phyloP scores from a whole-genome alignment of 2,888 invertebrate genomes.

The Platycheirus albimanus region DNA sequence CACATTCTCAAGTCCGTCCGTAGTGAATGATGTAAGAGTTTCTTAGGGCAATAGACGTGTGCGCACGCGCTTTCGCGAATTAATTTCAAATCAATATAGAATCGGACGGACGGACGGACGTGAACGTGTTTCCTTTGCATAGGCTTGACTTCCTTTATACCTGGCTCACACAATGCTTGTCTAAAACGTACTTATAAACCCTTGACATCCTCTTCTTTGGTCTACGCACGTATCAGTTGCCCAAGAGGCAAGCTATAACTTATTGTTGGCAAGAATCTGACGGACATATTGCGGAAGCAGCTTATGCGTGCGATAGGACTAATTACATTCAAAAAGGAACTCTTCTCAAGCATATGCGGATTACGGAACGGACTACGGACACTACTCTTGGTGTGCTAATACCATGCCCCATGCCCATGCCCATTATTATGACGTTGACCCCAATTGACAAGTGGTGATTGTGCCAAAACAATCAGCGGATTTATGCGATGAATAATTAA shows the following conservation, averaged over 20 bases:
- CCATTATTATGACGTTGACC: slow-evolving; percentile 70
- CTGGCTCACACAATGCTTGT: background rate
- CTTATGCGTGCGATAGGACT: slow-evolving; percentile 64
- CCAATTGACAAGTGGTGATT: slow-evolving; percentile 54
- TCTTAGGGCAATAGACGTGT: slow-evolving; percentile 48
- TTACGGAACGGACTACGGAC: background rate
- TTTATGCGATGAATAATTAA: slow-evolving; percentile 63
- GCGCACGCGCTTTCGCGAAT: slow-evolving; percentile 64
- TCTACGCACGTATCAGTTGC: slow-evolving; percentile 1
- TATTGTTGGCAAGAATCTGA: slow-evolving; percentile 37
- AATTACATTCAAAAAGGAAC: slow-evolving; percentile 59
- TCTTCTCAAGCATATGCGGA: slow-evolving; percentile 35
- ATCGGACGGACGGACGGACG: background rate
- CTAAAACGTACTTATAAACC: slow-evolving; percentile 11
- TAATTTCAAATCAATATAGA: slow-evolving; percentile 60
- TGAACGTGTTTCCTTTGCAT: slow-evolving; percentile 56
- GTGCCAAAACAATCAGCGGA: slow-evolving; percentile 61
- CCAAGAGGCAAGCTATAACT: slow-evolving; percentile 38
- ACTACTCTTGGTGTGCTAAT: too few species aligned
- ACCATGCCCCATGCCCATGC: too few species aligned
- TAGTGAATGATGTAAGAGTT: slow-evolving; percentile 65
- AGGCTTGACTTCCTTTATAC: slow-evolving; percentile 18
- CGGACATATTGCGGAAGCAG: slow-evolving; percentile 63
- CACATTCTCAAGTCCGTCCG: slow-evolving; percentile 7
- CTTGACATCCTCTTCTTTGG: slow-evolving; percentile 10